phyloP scores from a whole-genome alignment of 2,797 vertebrate genomes.

The Gymnothorax reevesii region DNA sequence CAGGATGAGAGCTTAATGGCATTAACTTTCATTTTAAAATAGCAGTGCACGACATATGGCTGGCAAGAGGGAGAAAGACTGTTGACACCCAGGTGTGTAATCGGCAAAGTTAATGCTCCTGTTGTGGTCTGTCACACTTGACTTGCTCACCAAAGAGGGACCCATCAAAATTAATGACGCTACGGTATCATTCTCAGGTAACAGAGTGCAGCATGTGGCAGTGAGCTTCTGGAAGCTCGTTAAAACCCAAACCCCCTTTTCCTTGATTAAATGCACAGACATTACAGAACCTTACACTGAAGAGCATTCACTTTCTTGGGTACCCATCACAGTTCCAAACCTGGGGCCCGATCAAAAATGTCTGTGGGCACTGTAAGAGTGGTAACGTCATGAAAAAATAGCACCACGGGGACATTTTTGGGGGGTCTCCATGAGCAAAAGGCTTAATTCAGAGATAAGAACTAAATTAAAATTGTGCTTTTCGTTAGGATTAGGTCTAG shows the following conservation, averaged over 20 bases:
- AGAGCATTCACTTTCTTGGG: background rate
- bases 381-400: too few species aligned
- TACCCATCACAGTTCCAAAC: background rate
- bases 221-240: background rate
- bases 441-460: too few species aligned
- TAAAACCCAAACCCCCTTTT: background rate
- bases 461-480: too few species aligned
- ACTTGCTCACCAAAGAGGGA: constrained; percentile 17
- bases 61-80: background rate
- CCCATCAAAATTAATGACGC: constrained; percentile 27
- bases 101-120: background rate
- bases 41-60: background rate
- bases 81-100: constrained; percentile 2
- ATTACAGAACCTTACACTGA: background rate
- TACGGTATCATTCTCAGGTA: constrained; percentile 10
- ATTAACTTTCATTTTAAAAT: background rate
- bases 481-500: too few species aligned
- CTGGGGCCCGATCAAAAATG: background rate
- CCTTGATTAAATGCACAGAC: background rate
- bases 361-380: too few species aligned
- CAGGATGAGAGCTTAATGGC: background rate
- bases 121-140: constrained; percentile 19
- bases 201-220: background rate
- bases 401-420: too few species aligned
- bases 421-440: too few species aligned